phyloP scores from a whole-genome alignment of 2,888 invertebrate genomes.

The Drosophila neotestacea region DNA sequence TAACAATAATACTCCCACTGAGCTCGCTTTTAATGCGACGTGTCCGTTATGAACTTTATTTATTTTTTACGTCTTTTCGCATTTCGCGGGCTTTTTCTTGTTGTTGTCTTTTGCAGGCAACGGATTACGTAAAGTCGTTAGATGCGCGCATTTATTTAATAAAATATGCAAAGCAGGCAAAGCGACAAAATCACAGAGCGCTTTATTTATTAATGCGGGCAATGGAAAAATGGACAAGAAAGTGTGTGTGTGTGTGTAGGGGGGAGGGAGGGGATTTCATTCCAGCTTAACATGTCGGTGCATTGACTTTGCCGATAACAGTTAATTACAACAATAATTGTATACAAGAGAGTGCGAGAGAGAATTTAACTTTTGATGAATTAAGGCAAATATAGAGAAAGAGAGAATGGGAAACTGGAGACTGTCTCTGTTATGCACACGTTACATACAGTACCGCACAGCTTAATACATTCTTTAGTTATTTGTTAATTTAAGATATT shows the following conservation, averaged over 20 bases:
- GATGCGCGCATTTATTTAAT: slow-evolving; percentile 64
- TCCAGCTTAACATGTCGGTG: slow-evolving; percentile 51
- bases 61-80: slow-evolving; percentile 28
- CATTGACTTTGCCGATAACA: slow-evolving; percentile 69
- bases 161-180: slow-evolving; percentile 68
- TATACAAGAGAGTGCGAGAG: background rate
- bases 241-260: slow-evolving; percentile 1
- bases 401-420: background rate
- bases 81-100: slow-evolving; percentile 42
- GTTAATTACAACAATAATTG: slow-evolving; percentile 50
- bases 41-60: slow-evolving; percentile 25
- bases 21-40: slow-evolving; percentile 42
- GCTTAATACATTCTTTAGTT: too few relatives aligned
- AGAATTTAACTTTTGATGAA: slow-evolving; percentile 9
- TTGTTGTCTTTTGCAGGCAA: slow-evolving; percentile 27
- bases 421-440: slow-evolving; percentile 10
- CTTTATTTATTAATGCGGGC: slow-evolving; percentile 37
- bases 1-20: slow-evolving; percentile 31
- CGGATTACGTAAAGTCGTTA: slow-evolving; percentile 70
- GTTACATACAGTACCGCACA: background rate
- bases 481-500: too few relatives aligned
- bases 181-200: slow-evolving; percentile 37
- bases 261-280: background rate
- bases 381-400: slow-evolving; percentile 1
- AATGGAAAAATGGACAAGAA: slow-evolving; percentile 33